Evolutionary conservation across 2,797 vertebrate genomes (phyloP).

Genomic region (Tinamus major): DNA sequence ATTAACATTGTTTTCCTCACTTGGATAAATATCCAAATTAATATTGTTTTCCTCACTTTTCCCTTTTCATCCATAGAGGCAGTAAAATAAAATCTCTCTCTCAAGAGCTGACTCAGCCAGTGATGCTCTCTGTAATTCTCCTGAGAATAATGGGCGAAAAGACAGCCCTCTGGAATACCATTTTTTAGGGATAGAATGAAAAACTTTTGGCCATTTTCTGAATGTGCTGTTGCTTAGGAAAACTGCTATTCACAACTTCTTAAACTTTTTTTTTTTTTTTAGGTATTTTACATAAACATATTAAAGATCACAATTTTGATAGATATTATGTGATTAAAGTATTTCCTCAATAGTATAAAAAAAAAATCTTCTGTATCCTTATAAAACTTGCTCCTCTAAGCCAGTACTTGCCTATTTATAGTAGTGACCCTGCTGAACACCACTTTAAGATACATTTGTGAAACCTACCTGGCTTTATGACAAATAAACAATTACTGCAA

Average conservation of each 20-base stretch:
- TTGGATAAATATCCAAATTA: neutral
- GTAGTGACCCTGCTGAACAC: neutral
- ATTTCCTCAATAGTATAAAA: neutral
- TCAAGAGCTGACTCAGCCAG: neutral
- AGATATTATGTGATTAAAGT: neutral
- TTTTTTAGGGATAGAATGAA: neutral
- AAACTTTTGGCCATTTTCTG: neutral
- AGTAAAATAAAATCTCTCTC: neutral
- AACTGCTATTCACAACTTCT: neutral
- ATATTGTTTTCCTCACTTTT: neutral
- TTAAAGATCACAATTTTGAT: neutral
- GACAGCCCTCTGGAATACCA: neutral
- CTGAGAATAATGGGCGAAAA: neutral
- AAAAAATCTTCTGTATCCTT: too few species aligned
- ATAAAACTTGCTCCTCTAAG: neutral
- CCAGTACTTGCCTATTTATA: neutral
- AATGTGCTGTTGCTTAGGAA: neutral
- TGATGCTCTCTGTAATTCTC: neutral
- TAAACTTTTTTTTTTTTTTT: neutral
- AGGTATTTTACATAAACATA: rapidly evolving
- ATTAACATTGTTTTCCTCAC: neutral
- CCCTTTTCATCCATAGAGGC: neutral
- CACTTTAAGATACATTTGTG: neutral
- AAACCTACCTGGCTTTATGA: neutral
- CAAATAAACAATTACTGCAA: neutral